phyloP scores from a whole-genome alignment of 2,113 vertebrate species.

The Brevimyrus niger region DNA sequence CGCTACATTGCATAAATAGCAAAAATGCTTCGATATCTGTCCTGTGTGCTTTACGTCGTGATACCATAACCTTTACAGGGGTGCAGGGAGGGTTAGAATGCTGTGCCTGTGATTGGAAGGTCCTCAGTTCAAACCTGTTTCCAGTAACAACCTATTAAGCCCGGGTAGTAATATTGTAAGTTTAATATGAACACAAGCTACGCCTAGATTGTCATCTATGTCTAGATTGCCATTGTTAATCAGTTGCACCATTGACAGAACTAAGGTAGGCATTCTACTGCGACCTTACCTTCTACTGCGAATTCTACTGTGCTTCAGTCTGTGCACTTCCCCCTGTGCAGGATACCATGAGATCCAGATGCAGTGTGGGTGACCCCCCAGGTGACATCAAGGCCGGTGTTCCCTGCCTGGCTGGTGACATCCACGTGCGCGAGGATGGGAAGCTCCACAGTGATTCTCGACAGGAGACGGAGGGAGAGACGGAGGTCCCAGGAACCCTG shows the following conservation, averaged over 20 bases:
- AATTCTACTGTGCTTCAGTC: slow-evolving; percentile 22
- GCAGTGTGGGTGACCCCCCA: slow-evolving; percentile 70
- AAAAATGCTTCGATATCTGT: neutral
- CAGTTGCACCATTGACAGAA: neutral
- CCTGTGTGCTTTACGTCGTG: neutral
- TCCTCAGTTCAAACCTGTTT: neutral
- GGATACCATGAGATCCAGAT: slow-evolving; percentile 88
- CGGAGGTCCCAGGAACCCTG: slow-evolving; percentile 67
- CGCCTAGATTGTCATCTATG: too few relatives aligned
- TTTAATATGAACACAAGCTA: neutral
- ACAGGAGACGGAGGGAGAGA: slow-evolving; percentile 64
- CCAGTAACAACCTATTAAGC: neutral
- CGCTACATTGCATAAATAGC: neutral
- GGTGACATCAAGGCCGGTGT: slow-evolving; percentile 65
- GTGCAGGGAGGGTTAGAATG: too few relatives aligned
- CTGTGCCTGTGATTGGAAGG: neutral
- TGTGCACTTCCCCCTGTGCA: slow-evolving; percentile 41
- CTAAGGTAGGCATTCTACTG: too few relatives aligned
- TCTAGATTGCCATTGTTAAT: neutral
- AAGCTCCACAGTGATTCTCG: slow-evolving; percentile 57
- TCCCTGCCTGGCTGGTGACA: slow-evolving; percentile 61
- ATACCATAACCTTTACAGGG: too few relatives aligned
- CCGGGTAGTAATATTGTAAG: neutral
- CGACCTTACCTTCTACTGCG: too few relatives aligned
- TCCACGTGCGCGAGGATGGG: slow-evolving; percentile 61